Conservation (phyloP, 2,888 invertebrate genomes). For the Caenorhabditis sp. region DNA sequence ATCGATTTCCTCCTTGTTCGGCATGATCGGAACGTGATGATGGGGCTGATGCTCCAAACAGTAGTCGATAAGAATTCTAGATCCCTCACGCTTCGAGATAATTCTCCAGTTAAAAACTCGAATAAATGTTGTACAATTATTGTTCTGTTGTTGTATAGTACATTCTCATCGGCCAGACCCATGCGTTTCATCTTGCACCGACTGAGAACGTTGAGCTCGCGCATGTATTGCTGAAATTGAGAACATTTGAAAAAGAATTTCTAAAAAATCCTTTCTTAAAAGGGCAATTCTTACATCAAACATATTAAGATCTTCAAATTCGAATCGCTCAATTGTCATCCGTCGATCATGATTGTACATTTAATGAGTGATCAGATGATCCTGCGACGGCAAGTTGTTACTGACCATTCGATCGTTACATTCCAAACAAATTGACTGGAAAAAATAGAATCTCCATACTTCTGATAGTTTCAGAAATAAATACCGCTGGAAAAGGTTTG, state of each 20-base stretch:
- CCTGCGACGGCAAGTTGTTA: slow-evolving; percentile 64
- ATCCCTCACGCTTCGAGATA: slow-evolving; percentile 52
- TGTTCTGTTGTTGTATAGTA: slow-evolving; percentile 42
- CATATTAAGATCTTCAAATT: slow-evolving; percentile 62
- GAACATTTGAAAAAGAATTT: too few relatives aligned
- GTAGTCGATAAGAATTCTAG: slow-evolving; percentile 60
- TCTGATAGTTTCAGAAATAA: too few relatives aligned
- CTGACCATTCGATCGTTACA: slow-evolving; percentile 56
- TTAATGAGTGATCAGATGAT: slow-evolving; percentile 64
- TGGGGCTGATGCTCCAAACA: slow-evolving; percentile 63
- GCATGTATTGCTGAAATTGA: slow-evolving; percentile 68
- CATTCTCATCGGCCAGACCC: slow-evolving; percentile 69
- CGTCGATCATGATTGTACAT: slow-evolving; percentile 51
- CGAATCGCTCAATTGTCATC: slow-evolving; percentile 66
- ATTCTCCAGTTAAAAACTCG: slow-evolving; percentile 69
- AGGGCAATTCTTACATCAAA: slow-evolving; percentile 68
- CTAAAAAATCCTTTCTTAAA: too few relatives aligned
- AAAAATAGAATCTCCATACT: too few relatives aligned
- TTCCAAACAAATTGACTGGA: slow-evolving; percentile 67
- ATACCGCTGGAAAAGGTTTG: slow-evolving; percentile 69
- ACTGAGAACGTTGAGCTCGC: slow-evolving; percentile 59
- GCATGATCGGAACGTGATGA: background rate
- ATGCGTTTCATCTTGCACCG: slow-evolving; percentile 54
- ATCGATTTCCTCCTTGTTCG: slow-evolving; percentile 28
- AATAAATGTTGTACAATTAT: slow-evolving; percentile 71